These are phyloP conservation scores for Heliconius ethilla DNA, from an alignment of 2,888 invertebrate species.

Conservation along the genomic window DNA sequence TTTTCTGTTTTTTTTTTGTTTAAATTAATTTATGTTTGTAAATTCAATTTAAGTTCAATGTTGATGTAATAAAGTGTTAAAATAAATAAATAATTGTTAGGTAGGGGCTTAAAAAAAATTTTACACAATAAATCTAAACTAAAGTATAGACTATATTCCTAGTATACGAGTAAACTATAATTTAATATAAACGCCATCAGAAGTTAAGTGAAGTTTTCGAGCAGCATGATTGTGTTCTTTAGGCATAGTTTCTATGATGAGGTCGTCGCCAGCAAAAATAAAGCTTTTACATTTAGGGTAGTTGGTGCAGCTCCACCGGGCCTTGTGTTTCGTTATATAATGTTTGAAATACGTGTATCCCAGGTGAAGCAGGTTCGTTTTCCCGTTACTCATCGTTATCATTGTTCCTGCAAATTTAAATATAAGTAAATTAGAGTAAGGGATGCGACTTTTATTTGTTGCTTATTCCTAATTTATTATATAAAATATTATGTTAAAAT, in stretches of 20 bases:
- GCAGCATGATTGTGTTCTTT: conserved; percentile 41
- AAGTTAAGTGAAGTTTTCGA: conserved; percentile 34
- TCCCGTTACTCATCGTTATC: conserved; percentile 29
- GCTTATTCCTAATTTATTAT: not conserved
- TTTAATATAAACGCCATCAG: conserved; percentile 42
- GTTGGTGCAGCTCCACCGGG: conserved; percentile 52
- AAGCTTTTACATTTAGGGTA: conserved; percentile 52
- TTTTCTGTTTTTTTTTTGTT: too few relatives aligned
- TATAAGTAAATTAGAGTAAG: not conserved
- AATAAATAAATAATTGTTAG: too few relatives aligned
- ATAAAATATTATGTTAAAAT: not conserved
- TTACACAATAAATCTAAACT: not conserved
- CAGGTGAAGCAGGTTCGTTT: conserved; percentile 30
- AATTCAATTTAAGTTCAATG: too few relatives aligned
- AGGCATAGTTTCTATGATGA: conserved; percentile 35
- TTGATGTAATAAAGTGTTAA: too few relatives aligned
- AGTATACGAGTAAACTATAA: not conserved
- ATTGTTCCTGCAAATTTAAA: conserved; percentile 28
- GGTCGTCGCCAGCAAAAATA: conserved; percentile 45
- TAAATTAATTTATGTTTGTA: too few relatives aligned
- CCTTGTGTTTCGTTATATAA: conserved; percentile 37
- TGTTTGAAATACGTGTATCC: conserved; percentile 46
- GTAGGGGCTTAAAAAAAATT: not conserved
- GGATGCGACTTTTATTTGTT: not conserved
- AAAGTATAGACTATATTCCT: too few relatives aligned